phyloP scores from a whole-genome alignment of 2,113 vertebrate genomes.

The Calidris pygmaea region DNA sequence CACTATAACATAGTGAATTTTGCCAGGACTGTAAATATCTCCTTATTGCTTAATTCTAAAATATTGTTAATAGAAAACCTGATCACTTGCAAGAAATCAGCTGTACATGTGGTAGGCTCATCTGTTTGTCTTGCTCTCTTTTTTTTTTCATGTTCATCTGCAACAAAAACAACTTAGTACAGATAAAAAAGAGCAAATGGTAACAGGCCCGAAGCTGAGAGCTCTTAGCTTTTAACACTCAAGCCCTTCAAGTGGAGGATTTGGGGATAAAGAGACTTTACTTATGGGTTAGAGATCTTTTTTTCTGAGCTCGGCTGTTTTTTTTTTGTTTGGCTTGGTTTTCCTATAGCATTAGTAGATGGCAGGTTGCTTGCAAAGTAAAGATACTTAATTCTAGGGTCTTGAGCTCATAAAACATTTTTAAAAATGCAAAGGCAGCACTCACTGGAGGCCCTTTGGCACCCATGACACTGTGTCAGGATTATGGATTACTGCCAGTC shows the following conservation, averaged over 20 bases:
- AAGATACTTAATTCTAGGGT: conserved; percentile 1
- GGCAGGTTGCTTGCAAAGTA: background rate
- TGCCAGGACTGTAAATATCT: conserved; percentile 26
- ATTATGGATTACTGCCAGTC: conserved; percentile 53
- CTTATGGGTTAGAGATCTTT: background rate
- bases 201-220: background rate
- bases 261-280: conserved; percentile 10
- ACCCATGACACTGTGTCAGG: conserved; percentile 25
- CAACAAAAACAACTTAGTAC: background rate
- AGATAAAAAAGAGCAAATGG: background rate
- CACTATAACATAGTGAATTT: background rate
- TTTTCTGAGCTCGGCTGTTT: conserved; percentile 9
- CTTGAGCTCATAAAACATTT: conserved; percentile 18
- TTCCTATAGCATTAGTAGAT: background rate
- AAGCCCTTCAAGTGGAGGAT: background rate
- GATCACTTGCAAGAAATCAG: conserved; percentile 11
- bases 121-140: background rate
- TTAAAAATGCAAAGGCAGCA: conserved; percentile 48
- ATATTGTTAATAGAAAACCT: background rate
- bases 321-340: background rate
- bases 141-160: background rate
- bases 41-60: conserved; percentile 10
- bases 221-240: conserved; percentile 47
- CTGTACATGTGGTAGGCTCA: background rate
- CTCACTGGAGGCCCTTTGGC: conserved; percentile 35